A percentile compares a stretch with the other conserved stretches of the same genome.
These are phyloP conservation scores for Ectobius pallidus DNA, from an alignment of 2,888 invertebrate genomes.

Conservation along the genomic window DNA sequence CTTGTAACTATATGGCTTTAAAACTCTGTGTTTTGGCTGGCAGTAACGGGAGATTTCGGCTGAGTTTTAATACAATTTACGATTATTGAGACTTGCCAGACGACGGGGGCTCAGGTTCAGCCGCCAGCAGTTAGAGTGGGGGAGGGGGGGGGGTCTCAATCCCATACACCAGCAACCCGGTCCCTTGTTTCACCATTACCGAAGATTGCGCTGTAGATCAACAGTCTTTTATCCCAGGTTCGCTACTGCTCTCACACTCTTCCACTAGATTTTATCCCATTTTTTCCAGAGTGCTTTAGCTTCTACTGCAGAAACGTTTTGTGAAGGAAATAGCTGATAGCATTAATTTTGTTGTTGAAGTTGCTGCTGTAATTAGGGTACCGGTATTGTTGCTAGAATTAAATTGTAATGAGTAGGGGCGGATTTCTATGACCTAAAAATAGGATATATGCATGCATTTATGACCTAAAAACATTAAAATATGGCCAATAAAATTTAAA, in stretches of 20 bases:
- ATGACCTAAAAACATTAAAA: no score
- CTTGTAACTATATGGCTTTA: slow-evolving; percentile 29
- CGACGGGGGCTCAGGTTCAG: slow-evolving; percentile 13
- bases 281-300: slow-evolving; percentile 14
- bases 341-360: no score
- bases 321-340: no score
- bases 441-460: no score
- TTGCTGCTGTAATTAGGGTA: no score
- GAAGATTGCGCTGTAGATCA: slow-evolving; percentile 43
- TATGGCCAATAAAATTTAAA: no score
- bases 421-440: no score
- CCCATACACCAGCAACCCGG: slow-evolving; percentile 19
- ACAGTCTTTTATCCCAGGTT: slow-evolving; percentile 33
- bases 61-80: slow-evolving; percentile 44
- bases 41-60: slow-evolving; percentile 41
- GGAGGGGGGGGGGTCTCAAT: not conserved
- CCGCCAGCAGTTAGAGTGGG: not conserved
- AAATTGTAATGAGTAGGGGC: no score
- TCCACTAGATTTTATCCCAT: slow-evolving; percentile 30
- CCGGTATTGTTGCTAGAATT: no score
- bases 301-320: slow-evolving; percentile 6
- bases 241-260: slow-evolving; percentile 7
- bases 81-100: slow-evolving; percentile 39
- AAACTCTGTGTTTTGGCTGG: slow-evolving; percentile 35
- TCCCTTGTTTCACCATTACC: slow-evolving; percentile 39